Evolutionary conservation across 2,888 invertebrate species (phyloP).

Genomic region (Andricus quercusramuli): DNA sequence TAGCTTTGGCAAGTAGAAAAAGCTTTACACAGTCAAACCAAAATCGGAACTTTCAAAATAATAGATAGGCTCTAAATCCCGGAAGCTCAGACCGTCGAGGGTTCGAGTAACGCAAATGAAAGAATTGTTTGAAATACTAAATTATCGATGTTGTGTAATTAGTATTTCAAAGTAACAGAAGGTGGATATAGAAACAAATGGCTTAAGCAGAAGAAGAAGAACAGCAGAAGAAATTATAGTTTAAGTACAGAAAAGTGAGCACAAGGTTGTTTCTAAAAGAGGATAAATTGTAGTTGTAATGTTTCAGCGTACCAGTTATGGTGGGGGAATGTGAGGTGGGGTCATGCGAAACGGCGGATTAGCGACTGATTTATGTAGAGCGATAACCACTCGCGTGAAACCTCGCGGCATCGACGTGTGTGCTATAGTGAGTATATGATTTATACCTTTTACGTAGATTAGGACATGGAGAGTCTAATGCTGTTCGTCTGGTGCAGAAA

Average conservation of each 20-base stretch:
- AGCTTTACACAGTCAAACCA: background rate
- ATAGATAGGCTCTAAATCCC: background rate
- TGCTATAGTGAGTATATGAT: slow-evolving; percentile 49
- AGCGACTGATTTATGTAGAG: slow-evolving; percentile 53
- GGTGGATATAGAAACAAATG: too few species aligned
- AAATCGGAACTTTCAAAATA: background rate
- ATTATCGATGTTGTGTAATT: too few species aligned
- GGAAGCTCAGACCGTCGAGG: too few species aligned
- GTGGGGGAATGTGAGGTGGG: background rate
- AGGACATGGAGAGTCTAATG: background rate
- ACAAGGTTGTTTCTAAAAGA: background rate
- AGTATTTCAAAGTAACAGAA: too few species aligned
- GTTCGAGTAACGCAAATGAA: too few species aligned
- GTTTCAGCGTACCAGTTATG: background rate
- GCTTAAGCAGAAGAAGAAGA: too few species aligned
- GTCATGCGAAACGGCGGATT: slow-evolving; percentile 50
- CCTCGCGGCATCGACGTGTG: slow-evolving; percentile 50
- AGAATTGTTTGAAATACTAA: too few species aligned
- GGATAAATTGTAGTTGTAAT: background rate
- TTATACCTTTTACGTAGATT: slow-evolving; percentile 47
- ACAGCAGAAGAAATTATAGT: too few species aligned
- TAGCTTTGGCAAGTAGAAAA: background rate
- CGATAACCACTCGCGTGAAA: slow-evolving; percentile 52
- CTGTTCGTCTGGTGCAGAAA: background rate
- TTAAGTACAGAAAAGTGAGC: too few species aligned